Evolutionary conservation across 2,888 invertebrate species (phyloP), one percentile per base, ranked within the genome.

Genomic region (Tetragnatha montana): DNA sequence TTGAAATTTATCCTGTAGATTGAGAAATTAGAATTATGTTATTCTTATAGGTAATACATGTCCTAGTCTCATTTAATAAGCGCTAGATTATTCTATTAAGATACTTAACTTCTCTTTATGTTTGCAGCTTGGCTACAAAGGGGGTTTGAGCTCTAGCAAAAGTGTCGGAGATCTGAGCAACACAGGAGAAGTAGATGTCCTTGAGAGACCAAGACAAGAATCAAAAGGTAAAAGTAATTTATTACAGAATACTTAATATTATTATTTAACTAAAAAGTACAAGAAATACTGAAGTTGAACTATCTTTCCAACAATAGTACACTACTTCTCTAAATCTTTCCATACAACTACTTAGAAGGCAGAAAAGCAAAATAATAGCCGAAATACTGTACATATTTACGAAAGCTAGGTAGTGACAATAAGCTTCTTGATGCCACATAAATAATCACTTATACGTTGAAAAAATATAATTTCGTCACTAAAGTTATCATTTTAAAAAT

Each of bases 81-180:
- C 4, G 35, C 35, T 35, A 35, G 35, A 60, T 60, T 60, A n/a
- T 73, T 73, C 35, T 73, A 19, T 8, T 73, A 21, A 21, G 12
- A 73, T 73, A 69, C 7, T 12, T 69, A n/a, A 6, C n/a, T 69
- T 69, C 19, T 17, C 51, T 60, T 90, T 90, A 81, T n/a, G 91
- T 92, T 80, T 83, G 47, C 87, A 96, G 96, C 96, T 96, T 92
- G 96, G 96, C 87, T 96, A 96, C 93, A 95, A 96, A 91, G 96
- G 97, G 60, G 96, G 95, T 91, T 94, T 98, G 91, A 96, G 96
- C 93, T 95, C 96, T 92, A 97, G 97, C 93, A 97, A 97, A 93
- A 97, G 97, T 91, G 97, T 97, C 89, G 96, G 96, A 91, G 97
- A 97, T 93, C 94, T 97, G 50, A 97, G 96, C 92, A 96, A 96